Evolutionary conservation across 2,888 invertebrate species (phyloP).

Genomic region (Deroplatys truncata): DNA sequence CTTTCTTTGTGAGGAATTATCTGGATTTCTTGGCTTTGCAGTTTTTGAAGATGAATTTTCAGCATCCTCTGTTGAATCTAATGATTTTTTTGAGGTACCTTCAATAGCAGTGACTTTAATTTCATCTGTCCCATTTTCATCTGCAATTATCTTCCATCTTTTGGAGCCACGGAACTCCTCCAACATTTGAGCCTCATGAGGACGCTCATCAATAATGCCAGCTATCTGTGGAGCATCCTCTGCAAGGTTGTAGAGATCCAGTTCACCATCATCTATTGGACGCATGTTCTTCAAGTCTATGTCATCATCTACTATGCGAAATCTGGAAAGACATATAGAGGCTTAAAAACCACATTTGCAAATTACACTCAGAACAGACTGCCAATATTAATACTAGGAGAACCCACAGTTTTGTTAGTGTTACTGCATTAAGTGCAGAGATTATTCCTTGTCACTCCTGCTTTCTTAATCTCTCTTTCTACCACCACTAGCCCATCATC

Average conservation of each 20-base stretch:
- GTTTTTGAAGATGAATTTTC: conserved; percentile 22
- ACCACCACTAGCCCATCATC: no score
- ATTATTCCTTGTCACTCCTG: no score
- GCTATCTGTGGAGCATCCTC: conserved; percentile 91
- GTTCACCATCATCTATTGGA: conserved; percentile 57
- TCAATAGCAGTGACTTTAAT: conserved; percentile 24
- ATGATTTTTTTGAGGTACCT: neutral
- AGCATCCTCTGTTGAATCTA: neutral
- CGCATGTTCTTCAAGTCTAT: conserved; percentile 59
- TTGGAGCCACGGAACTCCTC: conserved; percentile 33
- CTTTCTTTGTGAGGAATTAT: conserved; percentile 35
- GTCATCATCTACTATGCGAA: conserved; percentile 86
- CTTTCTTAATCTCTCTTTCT: no score
- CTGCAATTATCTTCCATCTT: conserved; percentile 29
- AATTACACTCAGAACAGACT: neutral
- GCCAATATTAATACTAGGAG: no score
- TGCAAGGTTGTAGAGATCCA: conserved; percentile 64
- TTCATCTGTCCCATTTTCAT: conserved; percentile 28
- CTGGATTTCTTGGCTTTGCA: conserved; percentile 33
- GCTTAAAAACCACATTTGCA: neutral
- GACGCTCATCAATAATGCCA: conserved; percentile 79
- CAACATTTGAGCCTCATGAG: conserved; percentile 52
- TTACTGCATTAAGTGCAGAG: no score
- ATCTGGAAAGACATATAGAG: conserved; percentile 51
- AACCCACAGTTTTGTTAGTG: no score